Evolutionary conservation across 2,797 vertebrate genomes (phyloP), one percentile per base, ranked within the genome.

Genomic region (Mormyrops attenuatus): DNA sequence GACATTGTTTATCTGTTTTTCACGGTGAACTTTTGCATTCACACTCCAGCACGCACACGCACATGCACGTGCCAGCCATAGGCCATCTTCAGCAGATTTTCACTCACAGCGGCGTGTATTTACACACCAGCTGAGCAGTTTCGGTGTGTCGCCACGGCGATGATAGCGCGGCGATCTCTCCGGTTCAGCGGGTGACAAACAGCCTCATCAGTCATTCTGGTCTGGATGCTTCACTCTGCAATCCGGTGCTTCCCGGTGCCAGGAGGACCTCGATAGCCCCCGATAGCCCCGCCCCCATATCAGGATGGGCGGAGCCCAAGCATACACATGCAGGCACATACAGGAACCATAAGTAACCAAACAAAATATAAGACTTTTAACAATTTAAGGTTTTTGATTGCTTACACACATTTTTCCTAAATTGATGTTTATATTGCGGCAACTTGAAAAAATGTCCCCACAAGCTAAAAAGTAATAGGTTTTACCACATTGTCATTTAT

Each of bases 161-260:
- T 69, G 69, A 77, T 15, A 38, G 15, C 69, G 17, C 15, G 5
- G 34, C 69, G 1, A 69, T 13, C 13, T 41, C 34, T 38, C 34
- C 34, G 34, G 15, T 77, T 77, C 34, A 20, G 34, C 30, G 34
- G 34, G 13, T 77, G 69, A 77, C 15, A 77, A 77, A 77, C 69
- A 77, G 34, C 69, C 69, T 77, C 69, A 77, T 77, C 30, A 77
- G 69, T 77, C 69, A 77, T 77, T 41, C 69, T 77, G 69, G 69
- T 38, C 30, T 38, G 34, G 69, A 20, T 41, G 34, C 69, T 73
- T 73, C 11, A 17, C 66, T 17, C 69, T 6, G 5, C 15, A 17
- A 2, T 17, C 34, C 34, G 6, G 13, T 77, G 13, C 30, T 77
- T 77, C 34, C 15, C 30, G 41, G 69, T 77, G 34, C 69, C 30